Percentiles rank a stretch among this genome's conserved stretches.
Evolutionary conservation across 2,797 vertebrate genomes (phyloP).

Genomic region (Tokudaia tokunoshimensis): DNA sequence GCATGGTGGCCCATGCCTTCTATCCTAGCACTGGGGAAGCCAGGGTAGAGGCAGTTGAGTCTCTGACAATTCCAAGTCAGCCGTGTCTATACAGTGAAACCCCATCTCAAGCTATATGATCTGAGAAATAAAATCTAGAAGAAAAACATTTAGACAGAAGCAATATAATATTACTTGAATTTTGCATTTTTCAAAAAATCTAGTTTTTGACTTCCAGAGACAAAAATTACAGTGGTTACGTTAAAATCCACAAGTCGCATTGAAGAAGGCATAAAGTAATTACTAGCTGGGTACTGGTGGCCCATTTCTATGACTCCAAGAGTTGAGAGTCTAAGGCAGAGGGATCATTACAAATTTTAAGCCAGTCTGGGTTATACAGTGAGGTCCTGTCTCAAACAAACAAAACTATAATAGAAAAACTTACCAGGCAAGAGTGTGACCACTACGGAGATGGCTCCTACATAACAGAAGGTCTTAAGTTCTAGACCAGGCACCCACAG

Average conservation of each 20-base stretch:
- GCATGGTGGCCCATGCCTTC: background rate
- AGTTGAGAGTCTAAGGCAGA: background rate
- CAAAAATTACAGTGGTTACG: background rate
- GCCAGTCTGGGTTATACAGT: background rate
- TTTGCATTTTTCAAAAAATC: background rate
- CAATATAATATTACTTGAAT: background rate
- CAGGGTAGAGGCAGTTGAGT: background rate
- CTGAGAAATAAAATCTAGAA: background rate
- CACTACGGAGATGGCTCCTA: background rate
- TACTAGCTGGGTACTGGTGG: background rate
- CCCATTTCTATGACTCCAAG: background rate
- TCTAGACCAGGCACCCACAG: background rate
- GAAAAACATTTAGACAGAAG: background rate
- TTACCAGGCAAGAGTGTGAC: background rate
- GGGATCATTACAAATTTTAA: background rate
- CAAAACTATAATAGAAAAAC: background rate
- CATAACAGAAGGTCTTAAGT: background rate
- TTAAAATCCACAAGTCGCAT: background rate
- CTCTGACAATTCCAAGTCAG: background rate
- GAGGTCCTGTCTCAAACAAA: background rate
- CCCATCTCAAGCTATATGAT: background rate
- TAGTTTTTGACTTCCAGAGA: background rate
- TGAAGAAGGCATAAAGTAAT: background rate
- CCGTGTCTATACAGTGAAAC: background rate
- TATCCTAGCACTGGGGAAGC: background rate